Percentiles rank a stretch among this genome's conserved stretches.
Evolutionary conservation across 1,140 invertebrate genomes (phyloP).

Genomic region (Nephotettix cincticeps): DNA sequence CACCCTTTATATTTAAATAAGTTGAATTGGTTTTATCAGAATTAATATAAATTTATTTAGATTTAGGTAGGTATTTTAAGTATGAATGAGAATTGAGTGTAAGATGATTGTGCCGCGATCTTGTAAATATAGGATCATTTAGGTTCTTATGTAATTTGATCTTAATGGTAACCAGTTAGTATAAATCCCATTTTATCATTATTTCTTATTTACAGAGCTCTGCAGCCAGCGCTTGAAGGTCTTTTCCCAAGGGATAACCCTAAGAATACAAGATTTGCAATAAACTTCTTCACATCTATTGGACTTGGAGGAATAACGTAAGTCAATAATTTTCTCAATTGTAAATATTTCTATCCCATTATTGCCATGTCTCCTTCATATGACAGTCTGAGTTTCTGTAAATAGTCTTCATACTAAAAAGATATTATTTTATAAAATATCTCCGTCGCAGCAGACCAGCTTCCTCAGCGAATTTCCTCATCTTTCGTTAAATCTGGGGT

Average conservation of each 20-base stretch:
- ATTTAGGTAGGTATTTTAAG: no score
- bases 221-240: conserved; percentile 86
- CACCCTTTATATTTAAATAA: no score
- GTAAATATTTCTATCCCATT: neutral
- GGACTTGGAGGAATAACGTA: conserved; percentile 93
- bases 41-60: no score
- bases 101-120: no score
- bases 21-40: no score
- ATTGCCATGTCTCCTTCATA: neutral
- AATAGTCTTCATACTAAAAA: neutral
- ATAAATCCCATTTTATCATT: no score
- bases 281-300: conserved; percentile 99
- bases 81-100: no score
- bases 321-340: conserved; percentile 44
- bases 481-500: no score
- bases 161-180: no score
- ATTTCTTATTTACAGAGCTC: conserved; percentile 74
- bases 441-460: neutral
- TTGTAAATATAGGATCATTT: no score
- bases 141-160: no score
- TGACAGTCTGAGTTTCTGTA: neutral
- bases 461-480: no score
- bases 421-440: neutral
- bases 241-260: conserved; percentile 96
- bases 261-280: conserved; percentile 95